Evolutionary conservation across 2,888 invertebrate genomes (phyloP).

Genomic region (Drosophila sordidula): DNA sequence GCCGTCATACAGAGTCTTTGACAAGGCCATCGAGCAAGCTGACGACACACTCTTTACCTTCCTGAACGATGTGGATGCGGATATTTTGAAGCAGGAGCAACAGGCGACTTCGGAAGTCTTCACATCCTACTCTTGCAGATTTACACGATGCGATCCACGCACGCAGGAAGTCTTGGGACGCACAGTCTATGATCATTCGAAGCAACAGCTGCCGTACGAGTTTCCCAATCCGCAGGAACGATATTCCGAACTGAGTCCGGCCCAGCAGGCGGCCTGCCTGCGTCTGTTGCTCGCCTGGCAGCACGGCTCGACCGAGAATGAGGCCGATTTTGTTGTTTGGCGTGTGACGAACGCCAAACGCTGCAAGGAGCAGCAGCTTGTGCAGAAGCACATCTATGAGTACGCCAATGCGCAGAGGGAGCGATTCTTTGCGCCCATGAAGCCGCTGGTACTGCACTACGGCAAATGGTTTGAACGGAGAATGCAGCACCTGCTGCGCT

Average conservation of each 20-base stretch:
- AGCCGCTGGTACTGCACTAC: slow-evolving; percentile 60
- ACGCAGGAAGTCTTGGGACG: slow-evolving; percentile 47
- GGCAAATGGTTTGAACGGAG: slow-evolving; percentile 59
- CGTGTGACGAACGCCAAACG: slow-evolving; percentile 40
- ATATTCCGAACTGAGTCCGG: slow-evolving; percentile 55
- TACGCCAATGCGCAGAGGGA: slow-evolving; percentile 59
- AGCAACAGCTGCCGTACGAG: slow-evolving; percentile 13
- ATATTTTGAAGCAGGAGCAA: slow-evolving; percentile 38
- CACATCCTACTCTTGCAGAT: slow-evolving; percentile 20
- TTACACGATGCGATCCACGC: slow-evolving; percentile 72
- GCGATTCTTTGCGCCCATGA: slow-evolving; percentile 62
- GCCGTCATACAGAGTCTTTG: slow-evolving; percentile 74
- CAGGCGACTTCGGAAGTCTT: slow-evolving; percentile 29
- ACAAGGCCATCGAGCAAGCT: slow-evolving; percentile 71
- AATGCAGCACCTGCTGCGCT: slow-evolving; percentile 30
- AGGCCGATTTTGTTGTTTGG: slow-evolving; percentile 65
- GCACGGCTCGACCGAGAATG: slow-evolving; percentile 26
- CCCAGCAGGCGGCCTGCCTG: slow-evolving; percentile 72
- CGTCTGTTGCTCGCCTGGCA: slow-evolving; percentile 64
- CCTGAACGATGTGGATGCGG: slow-evolving; percentile 75
- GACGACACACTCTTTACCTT: slow-evolving; percentile 67
- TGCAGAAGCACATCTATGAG: slow-evolving; percentile 64
- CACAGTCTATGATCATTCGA: slow-evolving; percentile 57
- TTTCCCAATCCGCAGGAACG: slow-evolving; percentile 53
- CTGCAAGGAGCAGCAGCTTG: slow-evolving; percentile 59